phyloP scores from a whole-genome alignment of 1,140 invertebrate genomes.

The Paracyclopina nana region DNA sequence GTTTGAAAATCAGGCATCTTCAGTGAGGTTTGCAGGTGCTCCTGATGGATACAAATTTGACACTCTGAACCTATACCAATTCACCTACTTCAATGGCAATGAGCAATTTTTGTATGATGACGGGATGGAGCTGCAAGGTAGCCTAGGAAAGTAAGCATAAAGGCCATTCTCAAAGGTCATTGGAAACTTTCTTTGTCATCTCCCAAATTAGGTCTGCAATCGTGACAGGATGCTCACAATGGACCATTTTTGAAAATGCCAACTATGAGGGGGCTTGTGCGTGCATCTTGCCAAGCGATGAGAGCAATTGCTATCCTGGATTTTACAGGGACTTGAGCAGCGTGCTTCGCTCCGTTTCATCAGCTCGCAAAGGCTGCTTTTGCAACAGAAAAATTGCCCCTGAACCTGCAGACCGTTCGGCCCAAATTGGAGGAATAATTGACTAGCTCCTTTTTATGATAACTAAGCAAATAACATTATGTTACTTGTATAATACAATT shows the following conservation, averaged over 20 bases:
- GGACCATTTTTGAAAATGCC: conserved; percentile 2
- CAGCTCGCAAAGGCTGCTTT: conserved; percentile 9
- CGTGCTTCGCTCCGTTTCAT: background rate
- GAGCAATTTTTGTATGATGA: conserved; percentile 6
- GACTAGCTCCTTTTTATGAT: too few relatives aligned
- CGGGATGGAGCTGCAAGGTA: too few relatives aligned
- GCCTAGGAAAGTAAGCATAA: background rate
- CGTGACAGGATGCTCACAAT: conserved; percentile 5
- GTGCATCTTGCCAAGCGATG: conserved; percentile 5
- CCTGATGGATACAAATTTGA: conserved; percentile 9
- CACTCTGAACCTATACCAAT: background rate
- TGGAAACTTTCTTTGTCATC: background rate
- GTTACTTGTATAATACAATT: too few relatives aligned
- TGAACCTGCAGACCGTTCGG: too few relatives aligned
- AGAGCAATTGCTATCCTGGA: conserved; percentile 11
- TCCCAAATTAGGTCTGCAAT: conserved; percentile 6
- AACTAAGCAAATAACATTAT: too few relatives aligned
- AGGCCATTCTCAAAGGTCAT: background rate
- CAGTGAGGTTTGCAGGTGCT: background rate
- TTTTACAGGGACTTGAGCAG: conserved; percentile 4
- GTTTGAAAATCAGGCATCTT: background rate
- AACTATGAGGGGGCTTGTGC: conserved; percentile 1
- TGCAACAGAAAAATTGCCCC: background rate
- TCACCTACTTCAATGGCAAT: background rate
- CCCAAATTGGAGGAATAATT: too few relatives aligned